phyloP scores from a whole-genome alignment of 2,797 vertebrate genomes.

The Halcyon chelicuti region DNA sequence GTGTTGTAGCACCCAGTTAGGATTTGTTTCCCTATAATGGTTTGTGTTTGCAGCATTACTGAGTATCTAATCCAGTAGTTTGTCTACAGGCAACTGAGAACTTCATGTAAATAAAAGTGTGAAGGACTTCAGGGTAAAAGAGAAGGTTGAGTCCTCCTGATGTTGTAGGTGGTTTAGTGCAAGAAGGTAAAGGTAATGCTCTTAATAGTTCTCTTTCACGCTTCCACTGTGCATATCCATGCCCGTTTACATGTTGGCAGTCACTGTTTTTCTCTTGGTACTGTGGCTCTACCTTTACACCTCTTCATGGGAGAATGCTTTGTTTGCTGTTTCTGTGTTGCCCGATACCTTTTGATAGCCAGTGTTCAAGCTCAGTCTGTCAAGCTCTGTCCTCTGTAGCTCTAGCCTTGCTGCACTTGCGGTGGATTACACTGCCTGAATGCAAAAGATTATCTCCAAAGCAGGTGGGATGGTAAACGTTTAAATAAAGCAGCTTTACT shows the following conservation, averaged over 20 bases:
- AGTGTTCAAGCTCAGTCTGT: neutral
- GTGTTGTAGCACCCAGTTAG: neutral
- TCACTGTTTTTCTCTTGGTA: neutral
- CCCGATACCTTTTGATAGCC: neutral
- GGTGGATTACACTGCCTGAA: neutral
- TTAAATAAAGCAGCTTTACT: neutral
- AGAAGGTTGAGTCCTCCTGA: neutral
- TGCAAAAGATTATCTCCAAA: neutral
- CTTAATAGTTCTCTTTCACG: neutral
- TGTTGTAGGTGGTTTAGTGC: neutral
- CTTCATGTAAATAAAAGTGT: neutral
- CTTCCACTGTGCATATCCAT: neutral
- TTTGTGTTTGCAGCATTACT: neutral
- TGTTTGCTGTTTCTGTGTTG: neutral
- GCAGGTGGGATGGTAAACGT: neutral
- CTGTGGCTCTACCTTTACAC: neutral
- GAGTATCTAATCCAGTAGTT: neutral
- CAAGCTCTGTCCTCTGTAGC: neutral
- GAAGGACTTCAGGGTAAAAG: neutral
- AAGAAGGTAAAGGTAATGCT: neutral
- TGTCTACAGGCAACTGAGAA: neutral
- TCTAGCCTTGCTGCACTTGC: neutral
- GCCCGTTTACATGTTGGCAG: neutral
- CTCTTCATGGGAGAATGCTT: neutral
- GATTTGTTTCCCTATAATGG: neutral